These are phyloP conservation scores for Tetrao urogallus DNA, from an alignment of 2,113 vertebrate genomes.

Conservation along the genomic window DNA sequence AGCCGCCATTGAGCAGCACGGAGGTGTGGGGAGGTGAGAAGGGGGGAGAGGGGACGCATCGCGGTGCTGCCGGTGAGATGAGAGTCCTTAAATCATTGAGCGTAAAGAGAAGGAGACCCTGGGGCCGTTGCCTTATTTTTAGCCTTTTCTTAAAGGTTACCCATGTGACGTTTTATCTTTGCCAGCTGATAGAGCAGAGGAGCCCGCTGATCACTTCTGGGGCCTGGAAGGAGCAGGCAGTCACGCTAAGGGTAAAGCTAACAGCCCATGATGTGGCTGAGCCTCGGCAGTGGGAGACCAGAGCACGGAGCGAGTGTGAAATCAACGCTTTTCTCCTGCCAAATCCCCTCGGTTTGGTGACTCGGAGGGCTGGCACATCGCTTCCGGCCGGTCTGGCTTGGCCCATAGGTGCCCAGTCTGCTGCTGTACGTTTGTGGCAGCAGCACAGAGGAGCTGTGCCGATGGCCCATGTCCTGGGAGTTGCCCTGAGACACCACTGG, in stretches of 20 bases:
- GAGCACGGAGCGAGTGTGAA: neutral
- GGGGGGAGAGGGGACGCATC: accelerated
- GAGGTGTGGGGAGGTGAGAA: neutral
- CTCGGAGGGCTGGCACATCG: accelerated
- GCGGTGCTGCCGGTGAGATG: accelerated
- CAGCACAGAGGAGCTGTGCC: neutral
- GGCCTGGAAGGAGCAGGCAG: neutral
- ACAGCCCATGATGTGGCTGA: neutral
- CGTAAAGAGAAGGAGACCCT: neutral
- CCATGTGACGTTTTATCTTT: neutral
- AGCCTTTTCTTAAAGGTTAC: neutral
- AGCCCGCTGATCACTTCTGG: neutral
- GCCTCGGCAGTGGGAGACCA: neutral
- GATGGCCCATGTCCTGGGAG: accelerated
- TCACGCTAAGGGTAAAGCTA: accelerated
- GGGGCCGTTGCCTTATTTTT: neutral
- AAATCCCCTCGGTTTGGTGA: accelerated
- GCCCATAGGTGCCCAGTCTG: neutral
- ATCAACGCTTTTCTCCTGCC: neutral
- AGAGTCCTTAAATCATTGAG: neutral
- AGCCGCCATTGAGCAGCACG: neutral
- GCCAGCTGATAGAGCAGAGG: neutral
- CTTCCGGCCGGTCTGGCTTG: neutral
- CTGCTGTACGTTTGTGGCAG: neutral
- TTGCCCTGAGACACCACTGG: accelerated